Percentiles rank a stretch among this genome's conserved stretches.
Conservation (phyloP, 2,888 invertebrate species). For the Rhogogaster chlorosoma region DNA sequence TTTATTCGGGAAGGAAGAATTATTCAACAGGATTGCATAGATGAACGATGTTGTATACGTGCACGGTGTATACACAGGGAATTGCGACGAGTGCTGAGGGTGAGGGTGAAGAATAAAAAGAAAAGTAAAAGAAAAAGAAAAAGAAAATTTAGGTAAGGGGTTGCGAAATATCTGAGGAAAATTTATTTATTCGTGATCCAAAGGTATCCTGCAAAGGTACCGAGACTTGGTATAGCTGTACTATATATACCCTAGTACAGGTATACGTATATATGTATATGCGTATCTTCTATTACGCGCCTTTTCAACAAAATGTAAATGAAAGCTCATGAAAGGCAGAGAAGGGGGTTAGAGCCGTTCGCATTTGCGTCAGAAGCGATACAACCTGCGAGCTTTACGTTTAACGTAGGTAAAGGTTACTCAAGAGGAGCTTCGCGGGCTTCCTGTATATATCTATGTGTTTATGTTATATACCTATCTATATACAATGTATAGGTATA, state of each 20-base stretch:
- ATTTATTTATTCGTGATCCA: background rate
- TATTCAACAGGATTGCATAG: background rate
- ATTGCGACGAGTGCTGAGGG: no score
- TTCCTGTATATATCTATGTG: background rate
- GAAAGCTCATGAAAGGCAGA: conserved; percentile 16
- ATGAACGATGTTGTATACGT: background rate
- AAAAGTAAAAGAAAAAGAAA: background rate
- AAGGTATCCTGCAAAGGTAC: background rate
- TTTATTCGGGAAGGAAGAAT: background rate
- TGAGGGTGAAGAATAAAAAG: background rate
- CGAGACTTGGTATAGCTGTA: background rate
- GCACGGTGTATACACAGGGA: background rate
- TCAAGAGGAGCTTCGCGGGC: background rate
- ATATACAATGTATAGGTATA: background rate
- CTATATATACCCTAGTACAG: background rate
- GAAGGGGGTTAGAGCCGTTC: background rate
- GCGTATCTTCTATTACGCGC: conserved; percentile 11
- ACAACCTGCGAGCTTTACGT: background rate
- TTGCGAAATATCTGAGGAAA: background rate
- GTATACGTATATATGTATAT: background rate
- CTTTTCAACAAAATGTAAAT: conserved; percentile 14
- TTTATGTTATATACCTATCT: background rate
- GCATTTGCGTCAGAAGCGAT: conserved; percentile 32
- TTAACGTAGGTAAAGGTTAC: conserved; percentile 21
- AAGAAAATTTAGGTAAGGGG: background rate